These are phyloP conservation scores for Drymonia ruficornis DNA, from an alignment of 2,888 invertebrate genomes.

Conservation along the genomic window DNA sequence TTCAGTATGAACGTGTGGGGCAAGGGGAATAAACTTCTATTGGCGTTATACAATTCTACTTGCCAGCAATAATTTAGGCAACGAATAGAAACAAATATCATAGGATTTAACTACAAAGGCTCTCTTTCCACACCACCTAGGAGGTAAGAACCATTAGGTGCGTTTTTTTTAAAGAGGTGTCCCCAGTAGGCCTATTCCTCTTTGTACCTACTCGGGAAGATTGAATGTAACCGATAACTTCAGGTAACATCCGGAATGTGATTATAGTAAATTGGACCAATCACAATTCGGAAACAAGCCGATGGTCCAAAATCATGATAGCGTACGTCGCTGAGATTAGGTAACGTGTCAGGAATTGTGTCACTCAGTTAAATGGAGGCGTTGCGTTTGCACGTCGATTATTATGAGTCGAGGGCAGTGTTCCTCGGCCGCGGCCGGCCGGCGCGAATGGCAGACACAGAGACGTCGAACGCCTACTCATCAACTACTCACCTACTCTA, in stretches of 20 bases:
- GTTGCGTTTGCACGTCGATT: slow-evolving; percentile 71
- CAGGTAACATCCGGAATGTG: slow-evolving; percentile 23
- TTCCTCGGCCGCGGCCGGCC: slow-evolving; percentile 52
- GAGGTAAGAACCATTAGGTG: slow-evolving; percentile 78
- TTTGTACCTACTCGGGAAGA: slow-evolving; percentile 21
- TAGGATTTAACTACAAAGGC: slow-evolving; percentile 30
- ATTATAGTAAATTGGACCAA: slow-evolving; percentile 28
- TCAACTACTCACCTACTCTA: slow-evolving; percentile 43
- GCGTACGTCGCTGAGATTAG: slow-evolving; percentile 65
- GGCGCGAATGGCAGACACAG: slow-evolving; percentile 60
- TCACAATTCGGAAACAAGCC: slow-evolving; percentile 38
- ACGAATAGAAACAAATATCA: not conserved
- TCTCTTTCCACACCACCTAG: slow-evolving; percentile 80
- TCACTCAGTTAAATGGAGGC: slow-evolving; percentile 76
- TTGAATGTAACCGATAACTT: slow-evolving; percentile 16
- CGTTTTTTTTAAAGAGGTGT: slow-evolving; percentile 83
- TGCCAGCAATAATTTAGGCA: not conserved
- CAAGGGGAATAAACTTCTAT: slow-evolving; percentile 2
- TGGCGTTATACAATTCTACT: not conserved
- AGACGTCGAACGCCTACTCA: slow-evolving; percentile 63
- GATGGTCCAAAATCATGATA: slow-evolving; percentile 58
- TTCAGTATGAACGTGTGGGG: slow-evolving; percentile 20
- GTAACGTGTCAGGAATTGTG: slow-evolving; percentile 80
- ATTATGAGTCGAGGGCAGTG: slow-evolving; percentile 69
- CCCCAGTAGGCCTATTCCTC: slow-evolving; percentile 83